Percentiles rank a stretch among this genome's conserved stretches.
phyloP scores from a whole-genome alignment of 2,113 vertebrate genomes.

The Todiramphus chloris region DNA sequence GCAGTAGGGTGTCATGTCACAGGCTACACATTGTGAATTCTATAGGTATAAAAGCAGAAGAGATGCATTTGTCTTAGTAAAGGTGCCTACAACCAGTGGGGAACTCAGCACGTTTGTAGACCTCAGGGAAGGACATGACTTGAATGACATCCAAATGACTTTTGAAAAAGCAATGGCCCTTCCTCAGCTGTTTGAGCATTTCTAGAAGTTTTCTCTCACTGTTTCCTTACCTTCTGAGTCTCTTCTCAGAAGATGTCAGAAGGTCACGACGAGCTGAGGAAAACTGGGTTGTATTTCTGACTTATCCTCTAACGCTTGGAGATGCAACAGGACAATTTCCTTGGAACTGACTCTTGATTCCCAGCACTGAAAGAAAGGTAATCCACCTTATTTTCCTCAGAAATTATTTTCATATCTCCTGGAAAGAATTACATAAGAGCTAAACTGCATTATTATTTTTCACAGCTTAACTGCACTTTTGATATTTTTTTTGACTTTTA shows the following conservation, averaged over 20 bases:
- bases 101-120: rapidly evolving
- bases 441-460: not conserved
- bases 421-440: not conserved
- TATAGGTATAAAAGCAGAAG: not conserved
- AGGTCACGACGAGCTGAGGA: not conserved
- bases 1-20: not conserved
- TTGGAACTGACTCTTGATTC: not conserved
- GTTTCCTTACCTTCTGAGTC: rapidly evolving
- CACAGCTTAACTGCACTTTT: not conserved
- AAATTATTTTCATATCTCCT: not conserved
- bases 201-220: not conserved
- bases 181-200: not conserved
- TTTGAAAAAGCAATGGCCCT: not conserved
- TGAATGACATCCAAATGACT: not conserved
- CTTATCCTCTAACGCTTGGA: rapidly evolving
- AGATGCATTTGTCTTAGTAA: not conserved
- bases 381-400: not conserved
- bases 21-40: not conserved
- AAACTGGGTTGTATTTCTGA: not conserved
- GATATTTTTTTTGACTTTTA: not conserved
- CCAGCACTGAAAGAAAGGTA: not conserved
- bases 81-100: not conserved
- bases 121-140: not conserved
- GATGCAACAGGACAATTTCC: rapidly evolving
- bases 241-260: not conserved